Evolutionary conservation across 2,113 vertebrate species (phyloP), one percentile per base, ranked within the genome.

Genomic region (Dendropsophus ebraccatus): DNA sequence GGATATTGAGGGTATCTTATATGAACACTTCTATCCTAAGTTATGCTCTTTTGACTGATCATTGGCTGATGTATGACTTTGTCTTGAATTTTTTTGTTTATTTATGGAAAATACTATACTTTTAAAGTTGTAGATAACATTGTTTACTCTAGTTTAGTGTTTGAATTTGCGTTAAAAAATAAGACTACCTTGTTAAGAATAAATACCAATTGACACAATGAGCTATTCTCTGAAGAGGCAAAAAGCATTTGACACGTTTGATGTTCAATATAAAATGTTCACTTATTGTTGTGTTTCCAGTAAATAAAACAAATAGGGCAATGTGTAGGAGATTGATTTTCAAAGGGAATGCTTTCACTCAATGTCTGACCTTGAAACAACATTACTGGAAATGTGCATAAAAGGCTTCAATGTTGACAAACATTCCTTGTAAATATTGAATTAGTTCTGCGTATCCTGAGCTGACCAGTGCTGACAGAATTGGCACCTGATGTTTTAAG

Each of bases 381-480:
- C 60, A 74, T 79, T 78, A 69, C 75, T 79, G 84, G 74, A 85
- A 85, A 70, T 70, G 47, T 70, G 47, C 76, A 41, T 85, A 79
- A 79, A 78, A 85, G 47, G 74, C 45, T 85, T 79, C 62, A 79
- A 78, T 69, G 84, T 78, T 85, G 74, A 85, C 58, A 85, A 85
- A 78, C 49, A 79, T 85, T 79, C 74, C 60, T 54, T 67, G 74
- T 56, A 77, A 70, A 85, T 85, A 52, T 85, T 70, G 47, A 79
- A 79, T 85, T 85, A 79, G 82, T 74, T 84, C 56, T 84, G 67
- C 70, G 56, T 84, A 84, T 84, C 70, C 82, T 84, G 82, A 50
- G 70, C 50, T 84, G 54, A 76, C 54, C 83, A 84, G n/a, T 50
- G 41, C 72, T 62, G 72, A 50, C 69, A 60, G 70, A 60, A 54